These are phyloP conservation scores for Sesamia inferens DNA, from an alignment of 2,888 invertebrate genomes.

Conservation along the genomic window DNA sequence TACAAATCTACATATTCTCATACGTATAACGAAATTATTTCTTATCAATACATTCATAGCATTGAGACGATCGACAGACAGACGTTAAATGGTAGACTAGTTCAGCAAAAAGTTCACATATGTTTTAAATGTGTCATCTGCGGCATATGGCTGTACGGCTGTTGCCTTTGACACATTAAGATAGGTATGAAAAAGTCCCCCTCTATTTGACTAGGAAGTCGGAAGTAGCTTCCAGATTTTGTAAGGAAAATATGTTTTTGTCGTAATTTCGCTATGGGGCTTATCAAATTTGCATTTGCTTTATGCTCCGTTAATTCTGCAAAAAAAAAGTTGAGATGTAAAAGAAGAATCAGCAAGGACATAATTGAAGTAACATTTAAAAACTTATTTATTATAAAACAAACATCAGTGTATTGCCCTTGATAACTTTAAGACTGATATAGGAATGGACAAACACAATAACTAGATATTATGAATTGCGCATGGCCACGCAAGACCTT, in stretches of 20 bases:
- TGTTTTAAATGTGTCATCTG: conserved; percentile 80
- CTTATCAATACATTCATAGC: conserved; percentile 71
- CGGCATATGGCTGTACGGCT: conserved; percentile 73
- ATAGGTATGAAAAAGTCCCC: conserved; percentile 66
- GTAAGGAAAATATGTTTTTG: conserved; percentile 54
- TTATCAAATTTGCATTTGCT: conserved; percentile 25
- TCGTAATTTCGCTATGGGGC: conserved; percentile 13
- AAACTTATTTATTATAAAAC: conserved; percentile 12
- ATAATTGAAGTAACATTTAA: conserved; percentile 38
- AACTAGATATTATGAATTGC: conserved; percentile 50
- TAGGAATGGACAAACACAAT: conserved; percentile 36
- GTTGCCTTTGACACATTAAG: conserved; percentile 59
- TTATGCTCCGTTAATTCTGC: background rate
- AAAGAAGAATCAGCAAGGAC: background rate
- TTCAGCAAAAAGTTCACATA: conserved; percentile 75
- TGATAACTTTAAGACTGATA: conserved; percentile 39
- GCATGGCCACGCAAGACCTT: conserved; percentile 61
- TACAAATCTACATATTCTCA: conserved; percentile 19
- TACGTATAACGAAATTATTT: too few species aligned
- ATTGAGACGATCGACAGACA: conserved; percentile 67
- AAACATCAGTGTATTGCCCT: conserved; percentile 33
- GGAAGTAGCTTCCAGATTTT: conserved; percentile 74
- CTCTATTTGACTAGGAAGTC: conserved; percentile 73
- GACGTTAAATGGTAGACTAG: conserved; percentile 61
- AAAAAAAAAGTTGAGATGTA: conserved; percentile 8